phyloP scores from a whole-genome alignment of 2,113 vertebrate species.

The Chaetodon auriga region DNA sequence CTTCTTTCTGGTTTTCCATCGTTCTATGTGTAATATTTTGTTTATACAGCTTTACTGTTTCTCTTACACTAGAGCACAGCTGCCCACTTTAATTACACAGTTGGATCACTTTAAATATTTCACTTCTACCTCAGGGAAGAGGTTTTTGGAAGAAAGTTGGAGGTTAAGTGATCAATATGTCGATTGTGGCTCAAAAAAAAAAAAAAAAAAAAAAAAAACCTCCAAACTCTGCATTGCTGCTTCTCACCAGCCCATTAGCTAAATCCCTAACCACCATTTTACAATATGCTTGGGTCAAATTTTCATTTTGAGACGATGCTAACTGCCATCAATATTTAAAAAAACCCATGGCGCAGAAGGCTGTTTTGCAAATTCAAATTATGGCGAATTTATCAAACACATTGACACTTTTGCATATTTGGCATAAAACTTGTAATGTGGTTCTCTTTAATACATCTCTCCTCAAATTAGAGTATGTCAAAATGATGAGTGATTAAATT shows the following conservation, averaged over 20 bases:
- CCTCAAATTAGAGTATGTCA: slow-evolving; percentile 47
- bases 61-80: neutral
- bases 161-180: slow-evolving; percentile 10
- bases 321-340: slow-evolving; percentile 4
- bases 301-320: slow-evolving; percentile 26
- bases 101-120: neutral
- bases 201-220: slow-evolving; percentile 19
- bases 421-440: slow-evolving; percentile 41
- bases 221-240: slow-evolving; percentile 4
- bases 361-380: slow-evolving; percentile 41
- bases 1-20: neutral
- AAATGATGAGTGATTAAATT: slow-evolving; percentile 45
- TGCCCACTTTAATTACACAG: neutral
- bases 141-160: neutral
- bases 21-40: neutral
- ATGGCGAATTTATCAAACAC: slow-evolving; percentile 42
- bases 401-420: slow-evolving; percentile 46
- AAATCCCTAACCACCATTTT: slow-evolving; percentile 35
- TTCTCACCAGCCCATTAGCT: slow-evolving; percentile 25
- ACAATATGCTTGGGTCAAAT: slow-evolving; percentile 34
- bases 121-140: neutral
- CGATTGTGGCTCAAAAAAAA: slow-evolving; percentile 8
- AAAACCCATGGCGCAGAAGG: neutral
- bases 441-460: slow-evolving; percentile 10
- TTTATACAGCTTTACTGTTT: neutral